Evolutionary conservation across 1,140 invertebrate species (phyloP), one percentile per base, ranked within the genome.

Genomic region (Eufriesea mexicana): DNA sequence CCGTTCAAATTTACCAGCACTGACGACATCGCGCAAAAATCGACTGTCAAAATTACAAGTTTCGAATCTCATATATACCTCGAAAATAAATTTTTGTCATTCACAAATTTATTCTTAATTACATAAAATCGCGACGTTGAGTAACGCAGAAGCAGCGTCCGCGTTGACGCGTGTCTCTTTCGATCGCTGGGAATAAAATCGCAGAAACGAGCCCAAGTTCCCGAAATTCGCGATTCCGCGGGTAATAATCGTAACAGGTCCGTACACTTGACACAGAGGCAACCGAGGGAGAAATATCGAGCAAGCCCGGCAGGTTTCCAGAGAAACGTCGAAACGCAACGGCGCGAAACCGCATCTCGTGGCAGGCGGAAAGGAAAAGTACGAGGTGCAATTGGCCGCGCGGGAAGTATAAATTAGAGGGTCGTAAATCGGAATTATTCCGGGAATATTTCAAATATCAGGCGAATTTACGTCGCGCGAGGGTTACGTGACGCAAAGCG

Each of bases 401-500:
- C 8, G 45, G 28, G 12, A 55, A 42, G 23, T 25, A 61, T 45
- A 25, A 51, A 79, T 59, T 25, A n/a, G 35, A 16, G n/a, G 16
- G 0, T 4, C 28, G 25, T 70, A 62, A 79, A 72, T 71, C 28
- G 45, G 8, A 23, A 54, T 72, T 47, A 25, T 73, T 35, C 23
- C 55, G 42, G 25, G 42, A 35, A 23, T n/a, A 35, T 61, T 23
- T 0, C 0, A 6, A 61, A 42, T 55, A 51, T 70, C 49, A 16
- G 12, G 51, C 6, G 49, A 67, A 68, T 78, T 57, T 68, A 55
- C 62, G 35, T 18, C 45, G 59, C 25, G 8, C 20, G 20, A 54
- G 12, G 14, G 25, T 66, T 76, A n/a, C 61, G 61, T 76, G 47
- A 75, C n/a, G 57, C 59, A 49, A 64, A 47, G 42, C 45, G 25